These are phyloP conservation scores for Rhysida immarginata DNA, from an alignment of 1,140 invertebrate species.

Conservation along the genomic window DNA sequence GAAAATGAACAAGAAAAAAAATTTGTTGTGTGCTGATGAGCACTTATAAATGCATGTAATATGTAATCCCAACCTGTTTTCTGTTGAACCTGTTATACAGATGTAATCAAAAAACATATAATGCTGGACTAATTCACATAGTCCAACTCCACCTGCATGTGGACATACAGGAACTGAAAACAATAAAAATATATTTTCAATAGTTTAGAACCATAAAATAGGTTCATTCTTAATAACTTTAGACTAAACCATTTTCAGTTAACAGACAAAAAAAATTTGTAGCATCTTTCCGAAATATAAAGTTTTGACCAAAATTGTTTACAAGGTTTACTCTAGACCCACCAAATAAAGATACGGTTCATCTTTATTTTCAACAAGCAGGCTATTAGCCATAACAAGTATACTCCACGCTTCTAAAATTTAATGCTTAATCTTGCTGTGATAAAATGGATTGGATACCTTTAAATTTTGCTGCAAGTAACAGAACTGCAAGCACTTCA, in stretches of 20 bases:
- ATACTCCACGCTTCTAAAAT: no score
- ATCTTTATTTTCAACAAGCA: no score
- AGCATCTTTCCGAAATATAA: slow-evolving; percentile 45
- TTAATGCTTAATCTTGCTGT: no score
- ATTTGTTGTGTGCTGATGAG: neutral
- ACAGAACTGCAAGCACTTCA: slow-evolving; percentile 70
- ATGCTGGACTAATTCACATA: slow-evolving; percentile 87
- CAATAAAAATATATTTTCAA: slow-evolving; percentile 6
- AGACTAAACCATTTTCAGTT: neutral
- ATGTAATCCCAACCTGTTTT: slow-evolving; percentile 32
- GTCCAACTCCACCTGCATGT: slow-evolving; percentile 78
- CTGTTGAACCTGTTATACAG: slow-evolving; percentile 46
- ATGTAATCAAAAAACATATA: slow-evolving; percentile 78
- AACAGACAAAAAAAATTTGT: slow-evolving; percentile 30
- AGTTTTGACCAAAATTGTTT: no score
- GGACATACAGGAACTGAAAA: slow-evolving; percentile 74
- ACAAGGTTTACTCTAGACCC: no score
- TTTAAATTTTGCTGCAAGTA: slow-evolving; percentile 56
- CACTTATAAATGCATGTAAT: neutral
- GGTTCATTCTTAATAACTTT: no score
- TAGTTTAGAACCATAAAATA: neutral
- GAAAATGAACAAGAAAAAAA: neutral
- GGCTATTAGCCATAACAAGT: no score
- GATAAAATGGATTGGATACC: no score
- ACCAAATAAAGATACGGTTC: no score